A percentile compares a stretch with the other conserved stretches of the same genome.
These are phyloP conservation scores for Copidosoma aretas DNA, from an alignment of 2,888 invertebrate species.

Conservation along the genomic window DNA sequence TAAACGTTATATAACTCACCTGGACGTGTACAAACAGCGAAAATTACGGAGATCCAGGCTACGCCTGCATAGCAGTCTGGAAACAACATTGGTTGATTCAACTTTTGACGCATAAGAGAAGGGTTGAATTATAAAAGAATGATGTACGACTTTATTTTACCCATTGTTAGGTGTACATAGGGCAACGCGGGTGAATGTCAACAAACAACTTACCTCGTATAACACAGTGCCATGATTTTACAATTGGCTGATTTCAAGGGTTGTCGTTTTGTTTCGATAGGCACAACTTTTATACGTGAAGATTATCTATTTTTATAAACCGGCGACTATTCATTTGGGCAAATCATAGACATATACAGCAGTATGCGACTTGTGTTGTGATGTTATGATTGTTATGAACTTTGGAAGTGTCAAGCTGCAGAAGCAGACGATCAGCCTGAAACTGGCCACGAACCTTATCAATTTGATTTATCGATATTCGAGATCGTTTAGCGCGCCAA, in stretches of 20 bases:
- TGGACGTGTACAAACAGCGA: constrained; percentile 50
- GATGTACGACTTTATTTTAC: not conserved
- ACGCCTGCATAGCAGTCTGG: constrained; percentile 50
- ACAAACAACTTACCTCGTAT: constrained; percentile 47
- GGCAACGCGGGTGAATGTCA: constrained; percentile 6
- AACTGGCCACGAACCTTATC: too few relatives aligned
- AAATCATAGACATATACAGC: not conserved
- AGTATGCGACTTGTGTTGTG: too few relatives aligned
- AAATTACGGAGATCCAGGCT: constrained; percentile 45
- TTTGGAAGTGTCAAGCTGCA: too few relatives aligned
- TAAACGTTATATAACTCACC: constrained; percentile 49
- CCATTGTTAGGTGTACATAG: too few relatives aligned
- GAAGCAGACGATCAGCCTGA: too few relatives aligned
- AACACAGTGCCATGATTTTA: constrained; percentile 50
- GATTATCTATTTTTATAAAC: not conserved
- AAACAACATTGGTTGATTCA: constrained; percentile 29
- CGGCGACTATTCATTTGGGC: not conserved
- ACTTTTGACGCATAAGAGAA: not conserved
- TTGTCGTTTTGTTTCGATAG: too few relatives aligned
- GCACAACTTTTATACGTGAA: not conserved
- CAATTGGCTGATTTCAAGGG: too few relatives aligned
- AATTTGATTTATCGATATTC: too few relatives aligned
- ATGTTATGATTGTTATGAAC: too few relatives aligned
- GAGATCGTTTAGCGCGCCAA: too few relatives aligned
- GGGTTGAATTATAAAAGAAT: not conserved